These are phyloP conservation scores for Gnatocerus cornutus DNA, from an alignment of 2,888 invertebrate genomes.

Conservation along the genomic window DNA sequence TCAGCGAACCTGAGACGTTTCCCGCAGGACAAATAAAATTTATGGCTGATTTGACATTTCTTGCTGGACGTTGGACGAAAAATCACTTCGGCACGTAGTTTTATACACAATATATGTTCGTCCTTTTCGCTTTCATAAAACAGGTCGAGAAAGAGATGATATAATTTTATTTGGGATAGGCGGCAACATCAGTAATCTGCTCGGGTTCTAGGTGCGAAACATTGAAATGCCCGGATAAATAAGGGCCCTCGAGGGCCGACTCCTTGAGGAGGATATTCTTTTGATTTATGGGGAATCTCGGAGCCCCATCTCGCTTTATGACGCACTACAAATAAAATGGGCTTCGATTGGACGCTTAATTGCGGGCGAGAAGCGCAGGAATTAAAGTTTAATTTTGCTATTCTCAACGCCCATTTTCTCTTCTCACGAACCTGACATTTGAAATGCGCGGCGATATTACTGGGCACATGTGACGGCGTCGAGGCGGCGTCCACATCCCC, in stretches of 20 bases:
- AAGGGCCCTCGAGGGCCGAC: conserved; percentile 56
- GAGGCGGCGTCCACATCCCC: conserved; percentile 41
- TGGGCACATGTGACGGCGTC: conserved; percentile 42
- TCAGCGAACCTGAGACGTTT: conserved; percentile 56
- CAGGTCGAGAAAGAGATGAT: conserved; percentile 36
- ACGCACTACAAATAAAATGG: conserved; percentile 13
- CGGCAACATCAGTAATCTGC: conserved; percentile 57
- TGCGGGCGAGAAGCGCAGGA: background rate
- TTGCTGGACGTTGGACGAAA: conserved; percentile 61
- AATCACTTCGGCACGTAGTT: conserved; percentile 50
- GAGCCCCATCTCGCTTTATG: conserved; percentile 33
- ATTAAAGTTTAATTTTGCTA: background rate
- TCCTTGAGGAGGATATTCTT: conserved; percentile 46
- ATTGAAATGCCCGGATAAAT: conserved; percentile 61
- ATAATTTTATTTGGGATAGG: conserved; percentile 54
- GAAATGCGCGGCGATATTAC: conserved; percentile 23
- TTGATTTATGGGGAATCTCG: conserved; percentile 47
- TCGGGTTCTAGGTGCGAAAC: conserved; percentile 60
- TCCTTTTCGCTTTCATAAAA: conserved; percentile 34
- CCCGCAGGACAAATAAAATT: conserved; percentile 74
- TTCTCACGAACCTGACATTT: conserved; percentile 46
- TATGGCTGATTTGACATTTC: conserved; percentile 74
- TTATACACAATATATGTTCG: conserved; percentile 28
- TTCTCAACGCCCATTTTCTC: background rate
- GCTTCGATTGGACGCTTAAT: conserved; percentile 35